Evolutionary conservation across 2,797 vertebrate species (phyloP), one percentile per base, ranked within the genome.

Genomic region (Ibycter americanus): DNA sequence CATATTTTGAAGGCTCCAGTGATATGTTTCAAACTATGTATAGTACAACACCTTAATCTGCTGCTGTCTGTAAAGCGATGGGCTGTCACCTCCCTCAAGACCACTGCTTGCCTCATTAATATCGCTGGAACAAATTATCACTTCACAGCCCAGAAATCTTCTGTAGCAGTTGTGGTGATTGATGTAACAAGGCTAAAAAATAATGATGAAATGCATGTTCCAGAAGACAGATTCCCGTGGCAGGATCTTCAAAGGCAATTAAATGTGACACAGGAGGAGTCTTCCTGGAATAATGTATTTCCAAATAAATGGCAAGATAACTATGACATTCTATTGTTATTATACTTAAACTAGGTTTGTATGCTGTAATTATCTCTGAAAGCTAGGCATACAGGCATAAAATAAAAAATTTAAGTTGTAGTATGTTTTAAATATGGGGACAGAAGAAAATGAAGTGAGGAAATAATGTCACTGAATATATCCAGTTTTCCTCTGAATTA

Each of bases 151-250:
- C 97, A 98, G 98, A 97, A 98, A 98, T 97, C 97, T 97, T 98
- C 96, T 98, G 90, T 97, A 98, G 98, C 97, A 95, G 96, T 97
- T 97, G 97, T 40, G 42, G 97, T 98, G 98, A 98, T 98, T 98
- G 98, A 98, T 98, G 98, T 98, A 98, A 98, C 97, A 98, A 98
- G 98, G 97, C 97, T 98, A 97, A 98, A 98, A 98, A 98, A 97
- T 98, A 98, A 98, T 97, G 98, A 98, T 98, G 97, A 98, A 98
- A 98, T 96, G 96, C 96, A 95, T 90, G 96, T 98, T 98, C 98
- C 97, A 97, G 97, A 97, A 98, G 97, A 98, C 92, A 97, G 97
- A 97, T 98, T 98, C 97, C 97, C 97, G 98, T 98, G 97, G 97
- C 96, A 97, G 95, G 89, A 97, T 97, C 97, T 98, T 98, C 98